Base-by-base conservation (phyloP, 2,888 invertebrate species). In the Aquatica leii region DNA sequence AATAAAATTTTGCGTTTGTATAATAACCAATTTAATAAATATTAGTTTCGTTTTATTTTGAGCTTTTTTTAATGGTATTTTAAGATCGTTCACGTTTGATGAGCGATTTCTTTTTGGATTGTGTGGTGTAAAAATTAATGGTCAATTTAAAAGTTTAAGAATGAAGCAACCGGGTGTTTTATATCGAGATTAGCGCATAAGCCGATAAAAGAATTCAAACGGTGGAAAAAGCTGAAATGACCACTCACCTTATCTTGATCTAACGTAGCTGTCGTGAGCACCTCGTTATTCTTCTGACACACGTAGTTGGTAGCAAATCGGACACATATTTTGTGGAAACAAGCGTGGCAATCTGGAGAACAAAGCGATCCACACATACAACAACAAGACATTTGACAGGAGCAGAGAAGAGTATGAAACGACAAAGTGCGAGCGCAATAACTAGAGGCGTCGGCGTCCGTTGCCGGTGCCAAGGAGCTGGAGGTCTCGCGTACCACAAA, bases 311-410 rank as follows among this genome's bases (percentile, higher is more conserved):
- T 72, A 68, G 81, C 77, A 72, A 80, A 81, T 34, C 82, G 79
- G 65, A 81, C 79, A 81, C 88, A 88, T 73, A 85, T 83, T 76
- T 82, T 82, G 82, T 87, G 87, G 83, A 86, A 87, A 81, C 87
- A 87, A 76, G 85, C 84, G 80, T 86, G 85, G 80, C 88, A 88
- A 81, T 88, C 88, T 86, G 84, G 77, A 74, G 86, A 84, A 81
- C 85, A 86, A 76, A 85, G 80, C 79, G 84, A 83, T 78, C 84
- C 85, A 80, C 87, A 87, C 83, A 85, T 85, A 82, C 87, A 87
- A 81, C 87, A 87, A 82, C 86, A 87, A 64, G 82, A 79, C 71
- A 80, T 73, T 67, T 80, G 79, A 77, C 83, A 84, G 66, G 81
- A 79, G 76, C 83, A 83, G 69, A 84, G 75, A 53, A 82, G 75